phyloP scores from a whole-genome alignment of 1,140 invertebrate genomes.

The Formica selysi region DNA sequence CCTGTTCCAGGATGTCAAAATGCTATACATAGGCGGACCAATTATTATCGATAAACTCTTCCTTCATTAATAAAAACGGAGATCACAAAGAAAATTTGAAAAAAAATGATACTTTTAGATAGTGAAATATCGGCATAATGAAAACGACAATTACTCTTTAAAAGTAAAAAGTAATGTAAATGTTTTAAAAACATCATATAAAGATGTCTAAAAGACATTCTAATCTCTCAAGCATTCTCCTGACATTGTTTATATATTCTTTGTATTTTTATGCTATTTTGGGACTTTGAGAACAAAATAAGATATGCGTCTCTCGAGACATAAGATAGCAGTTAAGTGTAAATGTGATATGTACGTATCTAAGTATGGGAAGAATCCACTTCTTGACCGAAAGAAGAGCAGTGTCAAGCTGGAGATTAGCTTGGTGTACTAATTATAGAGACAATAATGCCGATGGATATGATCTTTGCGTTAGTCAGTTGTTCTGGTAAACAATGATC shows the following conservation, averaged over 20 bases:
- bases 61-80: constrained; percentile 29
- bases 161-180: background rate
- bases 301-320: constrained; percentile 6
- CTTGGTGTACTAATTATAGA: constrained; percentile 57
- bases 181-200: background rate
- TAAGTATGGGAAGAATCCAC: constrained; percentile 19
- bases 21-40: constrained; percentile 67
- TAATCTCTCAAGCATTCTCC: background rate
- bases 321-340: constrained; percentile 40
- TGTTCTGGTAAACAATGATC: constrained; percentile 41
- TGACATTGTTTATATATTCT: background rate
- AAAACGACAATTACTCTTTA: background rate
- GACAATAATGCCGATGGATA: constrained; percentile 46
- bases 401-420: constrained; percentile 36
- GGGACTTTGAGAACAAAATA: background rate
- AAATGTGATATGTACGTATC: constrained; percentile 57
- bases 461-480: constrained; percentile 44
- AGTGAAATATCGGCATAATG: constrained; percentile 3
- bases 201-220: constrained; percentile 6
- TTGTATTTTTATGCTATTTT: constrained; percentile 16
- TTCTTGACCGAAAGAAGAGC: constrained; percentile 12
- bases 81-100: background rate
- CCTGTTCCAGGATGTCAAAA: constrained; percentile 29
- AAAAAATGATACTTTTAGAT: constrained; percentile 2
- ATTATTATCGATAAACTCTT: constrained; percentile 70